phyloP scores from a whole-genome alignment of 1,140 invertebrate species.

The Drosophila repleta region DNA sequence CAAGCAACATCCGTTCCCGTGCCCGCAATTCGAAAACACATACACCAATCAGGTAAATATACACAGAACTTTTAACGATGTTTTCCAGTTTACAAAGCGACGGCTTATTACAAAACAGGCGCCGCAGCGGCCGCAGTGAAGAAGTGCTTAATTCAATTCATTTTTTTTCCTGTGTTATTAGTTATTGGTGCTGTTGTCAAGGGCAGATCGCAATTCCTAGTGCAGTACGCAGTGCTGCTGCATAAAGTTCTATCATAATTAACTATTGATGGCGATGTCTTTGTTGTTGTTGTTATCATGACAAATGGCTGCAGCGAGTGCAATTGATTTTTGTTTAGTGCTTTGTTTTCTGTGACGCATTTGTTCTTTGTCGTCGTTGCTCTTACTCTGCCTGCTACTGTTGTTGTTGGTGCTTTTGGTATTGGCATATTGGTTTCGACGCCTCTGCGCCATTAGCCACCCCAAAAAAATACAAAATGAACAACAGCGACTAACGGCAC shows the following conservation, averaged over 20 bases:
- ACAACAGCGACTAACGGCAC: slow-evolving; percentile 5
- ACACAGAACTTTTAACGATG: slow-evolving; percentile 2
- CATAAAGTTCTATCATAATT: slow-evolving; percentile 1
- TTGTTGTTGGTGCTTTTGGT: slow-evolving; percentile 39
- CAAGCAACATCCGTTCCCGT: not conserved
- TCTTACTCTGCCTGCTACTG: not conserved
- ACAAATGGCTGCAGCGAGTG: slow-evolving; percentile 24
- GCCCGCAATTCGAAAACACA: not conserved
- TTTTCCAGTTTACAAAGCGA: slow-evolving; percentile 24
- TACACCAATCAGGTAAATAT: slow-evolving; percentile 30
- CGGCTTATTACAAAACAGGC: slow-evolving; percentile 66
- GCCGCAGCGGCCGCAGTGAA: slow-evolving; percentile 20
- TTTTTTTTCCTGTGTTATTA: slow-evolving; percentile 25
- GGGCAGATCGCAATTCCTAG: slow-evolving; percentile 4
- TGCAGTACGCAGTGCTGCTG: not conserved
- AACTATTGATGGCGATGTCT: not conserved
- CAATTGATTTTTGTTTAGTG: slow-evolving; percentile 66
- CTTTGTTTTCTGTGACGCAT: slow-evolving; percentile 34
- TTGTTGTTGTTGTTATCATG: slow-evolving; percentile 15
- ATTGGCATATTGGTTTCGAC: slow-evolving; percentile 33
- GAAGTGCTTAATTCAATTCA: slow-evolving; percentile 10
- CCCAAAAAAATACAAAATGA: slow-evolving; percentile 19
- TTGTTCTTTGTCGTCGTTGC: slow-evolving; percentile 24
- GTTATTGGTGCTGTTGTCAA: slow-evolving; percentile 25
- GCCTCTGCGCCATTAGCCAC: slow-evolving; percentile 42